A percentile compares a stretch with the other conserved stretches of the same genome.
These are phyloP conservation scores for Conopomorpha cramerella DNA, from an alignment of 1,140 invertebrate genomes.

Conservation along the genomic window DNA sequence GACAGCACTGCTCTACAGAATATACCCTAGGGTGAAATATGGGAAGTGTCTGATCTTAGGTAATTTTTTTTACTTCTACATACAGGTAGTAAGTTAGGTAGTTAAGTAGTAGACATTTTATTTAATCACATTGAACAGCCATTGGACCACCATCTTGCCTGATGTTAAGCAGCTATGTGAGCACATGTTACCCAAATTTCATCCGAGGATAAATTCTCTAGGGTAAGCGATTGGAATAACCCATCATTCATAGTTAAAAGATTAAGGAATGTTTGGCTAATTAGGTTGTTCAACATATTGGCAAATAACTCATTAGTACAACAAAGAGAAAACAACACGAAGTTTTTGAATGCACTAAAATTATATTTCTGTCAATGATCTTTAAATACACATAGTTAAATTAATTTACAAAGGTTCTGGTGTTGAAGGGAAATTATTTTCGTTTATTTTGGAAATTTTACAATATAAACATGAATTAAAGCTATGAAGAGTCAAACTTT, in stretches of 20 bases:
- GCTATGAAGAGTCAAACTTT: not conserved
- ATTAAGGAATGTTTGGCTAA: not conserved
- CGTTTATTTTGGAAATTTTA: not conserved
- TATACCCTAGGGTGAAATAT: too few relatives aligned
- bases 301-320: too few relatives aligned
- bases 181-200: too few relatives aligned
- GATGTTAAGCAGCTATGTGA: too few relatives aligned
- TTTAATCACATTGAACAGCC: too few relatives aligned
- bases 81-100: too few relatives aligned
- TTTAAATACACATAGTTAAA: conserved; percentile 15
- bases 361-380: conserved; percentile 51
- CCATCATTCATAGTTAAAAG: not conserved
- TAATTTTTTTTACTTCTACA: too few relatives aligned
- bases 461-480: not conserved
- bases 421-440: not conserved
- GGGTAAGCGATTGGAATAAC: not conserved
- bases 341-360: conserved; percentile 46
- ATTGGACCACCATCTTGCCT: too few relatives aligned
- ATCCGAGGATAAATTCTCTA: too few relatives aligned
- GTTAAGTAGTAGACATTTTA: too few relatives aligned
- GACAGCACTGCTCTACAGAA: too few relatives aligned
- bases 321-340: conserved; percentile 24
- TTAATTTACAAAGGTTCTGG: not conserved
- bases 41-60: too few relatives aligned
- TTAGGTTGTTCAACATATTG: not conserved